These are phyloP conservation scores for Microcebus lehilahytsara DNA, from an alignment of 2,113 vertebrate species.

Conservation along the genomic window DNA sequence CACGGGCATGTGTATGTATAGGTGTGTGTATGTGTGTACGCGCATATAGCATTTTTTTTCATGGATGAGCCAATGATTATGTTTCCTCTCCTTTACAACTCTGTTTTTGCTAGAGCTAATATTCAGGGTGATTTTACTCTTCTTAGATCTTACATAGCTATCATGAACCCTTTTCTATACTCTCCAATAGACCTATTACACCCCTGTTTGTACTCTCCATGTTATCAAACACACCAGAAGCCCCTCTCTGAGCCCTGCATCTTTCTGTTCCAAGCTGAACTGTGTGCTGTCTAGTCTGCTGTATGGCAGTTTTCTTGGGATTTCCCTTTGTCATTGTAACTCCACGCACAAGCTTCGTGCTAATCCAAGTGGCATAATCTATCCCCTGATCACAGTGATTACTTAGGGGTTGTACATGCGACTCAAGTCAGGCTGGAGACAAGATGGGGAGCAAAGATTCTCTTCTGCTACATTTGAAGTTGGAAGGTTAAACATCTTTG, in stretches of 20 bases:
- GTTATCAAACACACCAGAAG: background rate
- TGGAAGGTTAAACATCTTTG: background rate
- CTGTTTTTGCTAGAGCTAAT: background rate
- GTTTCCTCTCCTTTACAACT: background rate
- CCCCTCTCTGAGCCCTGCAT: background rate
- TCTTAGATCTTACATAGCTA: background rate
- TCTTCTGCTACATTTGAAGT: background rate
- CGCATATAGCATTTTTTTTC: background rate
- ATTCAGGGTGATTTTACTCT: background rate
- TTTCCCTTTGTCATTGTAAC: background rate
- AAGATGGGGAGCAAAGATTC: background rate
- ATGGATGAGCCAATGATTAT: background rate
- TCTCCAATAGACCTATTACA: background rate
- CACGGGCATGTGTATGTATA: too few species aligned
- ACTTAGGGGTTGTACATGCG: background rate
- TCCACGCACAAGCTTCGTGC: background rate
- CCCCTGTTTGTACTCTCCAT: background rate
- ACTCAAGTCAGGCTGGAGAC: background rate
- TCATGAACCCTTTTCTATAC: background rate
- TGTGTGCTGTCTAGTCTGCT: background rate
- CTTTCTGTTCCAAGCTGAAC: background rate
- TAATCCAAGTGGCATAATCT: background rate
- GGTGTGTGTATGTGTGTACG: accelerated
- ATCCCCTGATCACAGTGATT: background rate
- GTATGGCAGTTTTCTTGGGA: background rate